These are phyloP conservation scores for Scaptomyza hsui DNA, from an alignment of 1,140 invertebrate genomes.

Conservation along the genomic window DNA sequence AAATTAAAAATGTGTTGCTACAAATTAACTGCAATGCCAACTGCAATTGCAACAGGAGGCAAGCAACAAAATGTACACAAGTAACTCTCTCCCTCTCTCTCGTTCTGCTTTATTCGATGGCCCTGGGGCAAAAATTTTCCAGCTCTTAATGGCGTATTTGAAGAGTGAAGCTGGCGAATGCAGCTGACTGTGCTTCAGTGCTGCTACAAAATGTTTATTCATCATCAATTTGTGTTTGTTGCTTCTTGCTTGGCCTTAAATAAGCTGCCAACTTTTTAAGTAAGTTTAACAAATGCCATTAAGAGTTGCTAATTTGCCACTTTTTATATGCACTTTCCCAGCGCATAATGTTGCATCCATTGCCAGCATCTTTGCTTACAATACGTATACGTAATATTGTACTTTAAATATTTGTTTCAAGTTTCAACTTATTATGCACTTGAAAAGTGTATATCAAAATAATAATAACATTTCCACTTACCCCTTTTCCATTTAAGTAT, in stretches of 20 bases:
- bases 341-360: not conserved
- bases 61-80: slow-evolving; percentile 4
- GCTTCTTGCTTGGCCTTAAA: slow-evolving; percentile 19
- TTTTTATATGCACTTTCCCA: not conserved
- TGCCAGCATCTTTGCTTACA: no score
- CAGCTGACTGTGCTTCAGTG: not conserved
- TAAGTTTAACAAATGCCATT: slow-evolving; percentile 5
- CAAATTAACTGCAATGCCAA: slow-evolving; percentile 65
- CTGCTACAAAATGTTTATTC: slow-evolving; percentile 56
- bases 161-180: not conserved
- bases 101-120: not conserved
- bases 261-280: slow-evolving; percentile 33
- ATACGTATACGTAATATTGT: no score
- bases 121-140: not conserved
- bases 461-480: no score
- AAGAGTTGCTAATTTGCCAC: slow-evolving; percentile 6
- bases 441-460: no score
- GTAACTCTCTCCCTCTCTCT: slow-evolving; percentile 24
- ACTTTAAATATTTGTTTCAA: not conserved
- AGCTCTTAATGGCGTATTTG: not conserved
- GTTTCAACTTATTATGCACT: no score
- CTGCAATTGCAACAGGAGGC: slow-evolving; percentile 12
- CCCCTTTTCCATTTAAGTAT: no score
- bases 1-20: slow-evolving; percentile 56
- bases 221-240: slow-evolving; percentile 61